Evolutionary conservation across 1,140 invertebrate species (phyloP), one percentile per base, ranked within the genome.

Genomic region (Ptiloglossa arizonensis): DNA sequence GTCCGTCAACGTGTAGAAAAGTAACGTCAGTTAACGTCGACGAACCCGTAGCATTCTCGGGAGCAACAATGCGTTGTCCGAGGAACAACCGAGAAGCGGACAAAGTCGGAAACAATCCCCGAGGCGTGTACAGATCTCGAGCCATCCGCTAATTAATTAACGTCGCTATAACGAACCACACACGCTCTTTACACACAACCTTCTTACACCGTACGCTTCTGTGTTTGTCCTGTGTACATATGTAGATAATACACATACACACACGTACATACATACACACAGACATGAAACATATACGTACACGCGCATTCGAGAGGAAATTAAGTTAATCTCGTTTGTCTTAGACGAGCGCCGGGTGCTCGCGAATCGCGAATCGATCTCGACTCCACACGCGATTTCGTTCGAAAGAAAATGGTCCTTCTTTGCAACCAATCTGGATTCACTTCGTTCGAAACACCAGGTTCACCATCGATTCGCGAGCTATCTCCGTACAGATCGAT

Each of bases 161-260:
- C 80, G 68, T 79, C 79, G 67, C 73, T 75, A 62, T 83, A 87
- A 86, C 68, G 69, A 84, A 87, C 62, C 54, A 83, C 80, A 80
- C 71, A 71, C 75, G 50, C 73, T 57, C 76, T 72, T 52, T 50
- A 27, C 79, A 71, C 75, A 41, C 70, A 63, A 29, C 74, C 75
- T 78, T 75, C 77, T 74, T 70, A 86, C 83, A 83, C 68, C 85
- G 82, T 87, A 81, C 79, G 89, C 87, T 90, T 90, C 89, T 87
- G 84, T 87, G 87, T 90, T 90, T 87, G 81, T 86, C 84, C 86
- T 86, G 82, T 91, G 89, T 89, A 91, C 84, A 90, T 90, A 90
- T 91, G 90, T 91, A 91, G 88, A 90, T 91, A 89, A 86, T 87
- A 86, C 71, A 81, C 81, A 50, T 57, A 32, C 29, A 44, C n/a